These are phyloP conservation scores for Prosopocoilus inquinatus DNA, from an alignment of 2,888 invertebrate genomes.

Conservation along the genomic window DNA sequence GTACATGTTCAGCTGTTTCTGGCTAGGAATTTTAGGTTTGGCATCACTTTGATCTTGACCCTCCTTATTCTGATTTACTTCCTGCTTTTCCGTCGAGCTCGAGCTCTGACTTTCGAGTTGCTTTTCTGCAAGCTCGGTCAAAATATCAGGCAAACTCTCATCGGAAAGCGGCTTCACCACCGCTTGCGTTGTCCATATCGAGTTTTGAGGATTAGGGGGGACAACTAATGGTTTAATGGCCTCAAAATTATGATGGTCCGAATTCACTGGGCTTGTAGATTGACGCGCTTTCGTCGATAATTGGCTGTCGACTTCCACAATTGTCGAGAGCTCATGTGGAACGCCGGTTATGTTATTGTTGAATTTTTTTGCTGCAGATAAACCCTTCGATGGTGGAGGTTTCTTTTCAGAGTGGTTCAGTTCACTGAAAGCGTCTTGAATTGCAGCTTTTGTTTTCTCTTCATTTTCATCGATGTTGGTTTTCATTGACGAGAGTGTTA, in stretches of 20 bases:
- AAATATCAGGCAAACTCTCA: slow-evolving; percentile 26
- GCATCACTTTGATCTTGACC: background rate
- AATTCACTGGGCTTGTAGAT: slow-evolving; percentile 22
- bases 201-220: background rate
- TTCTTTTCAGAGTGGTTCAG: slow-evolving; percentile 16
- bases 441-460: slow-evolving; percentile 1
- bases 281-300: slow-evolving; percentile 33
- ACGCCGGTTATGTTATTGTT: slow-evolving; percentile 37
- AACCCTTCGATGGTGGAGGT: slow-evolving; percentile 44
- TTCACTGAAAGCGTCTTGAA: background rate
- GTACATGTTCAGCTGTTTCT: slow-evolving; percentile 12
- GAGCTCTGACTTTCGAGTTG: too few species aligned
- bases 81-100: background rate
- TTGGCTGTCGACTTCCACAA: slow-evolving; percentile 47
- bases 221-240: slow-evolving; percentile 6
- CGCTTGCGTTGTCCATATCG: background rate
- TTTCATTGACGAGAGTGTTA: slow-evolving; percentile 23
- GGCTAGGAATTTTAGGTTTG: background rate
- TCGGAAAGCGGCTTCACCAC: slow-evolving; percentile 1
- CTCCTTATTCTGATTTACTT: slow-evolving; percentile 4
- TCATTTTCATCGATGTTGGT: slow-evolving; percentile 5
- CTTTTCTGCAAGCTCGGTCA: slow-evolving; percentile 8
- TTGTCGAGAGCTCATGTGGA: slow-evolving; percentile 49
- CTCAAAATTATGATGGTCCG: background rate
- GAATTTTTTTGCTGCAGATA: slow-evolving; percentile 35